These are phyloP conservation scores for Gymnorhina tibicen DNA, from an alignment of 2,113 vertebrate genomes.

Conservation along the genomic window DNA sequence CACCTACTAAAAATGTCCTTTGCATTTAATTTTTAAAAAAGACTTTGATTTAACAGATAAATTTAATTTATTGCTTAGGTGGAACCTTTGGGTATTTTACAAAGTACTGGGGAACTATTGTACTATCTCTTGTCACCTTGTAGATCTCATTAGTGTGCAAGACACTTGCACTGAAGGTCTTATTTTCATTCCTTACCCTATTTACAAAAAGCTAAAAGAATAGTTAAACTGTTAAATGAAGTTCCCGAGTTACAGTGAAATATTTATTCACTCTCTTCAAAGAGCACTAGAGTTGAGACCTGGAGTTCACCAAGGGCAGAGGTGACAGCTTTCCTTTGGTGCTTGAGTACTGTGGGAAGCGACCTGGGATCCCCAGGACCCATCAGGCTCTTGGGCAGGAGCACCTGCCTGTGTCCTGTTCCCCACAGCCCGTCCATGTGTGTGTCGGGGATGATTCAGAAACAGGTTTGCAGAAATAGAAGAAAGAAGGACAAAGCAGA, in stretches of 20 bases:
- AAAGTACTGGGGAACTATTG: constrained; percentile 1
- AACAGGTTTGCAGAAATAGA: neutral
- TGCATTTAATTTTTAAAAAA: constrained; percentile 36
- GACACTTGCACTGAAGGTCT: neutral
- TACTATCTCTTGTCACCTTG: neutral
- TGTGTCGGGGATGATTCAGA: accelerated
- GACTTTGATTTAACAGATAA: constrained; percentile 43
- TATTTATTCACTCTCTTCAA: neutral
- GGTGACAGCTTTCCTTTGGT: neutral
- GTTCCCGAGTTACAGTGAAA: neutral
- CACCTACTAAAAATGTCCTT: constrained; percentile 44
- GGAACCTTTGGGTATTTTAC: constrained; percentile 12
- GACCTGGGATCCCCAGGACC: neutral
- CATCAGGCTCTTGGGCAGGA: neutral
- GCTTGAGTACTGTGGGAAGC: neutral
- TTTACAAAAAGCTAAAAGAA: neutral
- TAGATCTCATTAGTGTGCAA: constrained; percentile 14
- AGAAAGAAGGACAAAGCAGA: neutral
- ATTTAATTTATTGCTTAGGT: constrained; percentile 25
- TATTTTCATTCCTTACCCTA: neutral
- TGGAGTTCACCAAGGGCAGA: neutral
- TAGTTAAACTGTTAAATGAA: neutral
- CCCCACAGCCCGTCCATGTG: accelerated
- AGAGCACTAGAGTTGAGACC: neutral
- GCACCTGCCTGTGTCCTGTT: neutral